A percentile compares a stretch with the other conserved stretches of the same genome.
These are phyloP conservation scores for Crematogaster levior DNA, from an alignment of 2,888 invertebrate genomes.

Conservation along the genomic window DNA sequence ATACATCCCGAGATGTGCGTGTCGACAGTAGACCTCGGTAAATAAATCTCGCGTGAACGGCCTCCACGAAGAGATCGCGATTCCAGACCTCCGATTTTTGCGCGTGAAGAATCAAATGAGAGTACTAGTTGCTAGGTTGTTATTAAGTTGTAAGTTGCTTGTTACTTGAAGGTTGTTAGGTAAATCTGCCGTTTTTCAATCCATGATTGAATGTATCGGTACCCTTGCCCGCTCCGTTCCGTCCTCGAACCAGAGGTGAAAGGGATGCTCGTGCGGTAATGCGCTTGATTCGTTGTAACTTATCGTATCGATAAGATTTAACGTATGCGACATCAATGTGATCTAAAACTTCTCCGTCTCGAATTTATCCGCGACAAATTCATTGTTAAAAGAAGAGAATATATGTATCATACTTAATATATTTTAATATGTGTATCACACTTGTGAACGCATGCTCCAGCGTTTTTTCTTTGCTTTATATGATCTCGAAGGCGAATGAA, in stretches of 20 bases:
- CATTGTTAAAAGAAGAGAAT: not conserved
- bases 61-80: not conserved
- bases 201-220: not conserved
- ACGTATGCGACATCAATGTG: not conserved
- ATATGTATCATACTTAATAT: too few relatives aligned
- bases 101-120: too few relatives aligned
- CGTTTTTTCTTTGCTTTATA: not conserved
- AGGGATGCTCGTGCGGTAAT: not conserved
- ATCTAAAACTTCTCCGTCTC: constrained; percentile 3
- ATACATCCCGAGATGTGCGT: constrained; percentile 75
- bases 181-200: not conserved
- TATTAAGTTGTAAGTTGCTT: too few relatives aligned
- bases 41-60: not conserved
- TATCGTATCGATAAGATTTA: not conserved
- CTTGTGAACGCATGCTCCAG: not conserved
- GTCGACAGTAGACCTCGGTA: constrained; percentile 69
- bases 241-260: not conserved
- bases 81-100: not conserved
- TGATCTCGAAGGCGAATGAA: not conserved
- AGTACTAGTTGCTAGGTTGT: too few relatives aligned
- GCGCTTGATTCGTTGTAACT: not conserved
- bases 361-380: not conserved
- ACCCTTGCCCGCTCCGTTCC: not conserved
- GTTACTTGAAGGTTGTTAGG: too few relatives aligned
- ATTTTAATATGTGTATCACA: not conserved